These are phyloP conservation scores for Mystacornis crossleyi DNA, from an alignment of 2,113 vertebrate genomes.

Conservation along the genomic window DNA sequence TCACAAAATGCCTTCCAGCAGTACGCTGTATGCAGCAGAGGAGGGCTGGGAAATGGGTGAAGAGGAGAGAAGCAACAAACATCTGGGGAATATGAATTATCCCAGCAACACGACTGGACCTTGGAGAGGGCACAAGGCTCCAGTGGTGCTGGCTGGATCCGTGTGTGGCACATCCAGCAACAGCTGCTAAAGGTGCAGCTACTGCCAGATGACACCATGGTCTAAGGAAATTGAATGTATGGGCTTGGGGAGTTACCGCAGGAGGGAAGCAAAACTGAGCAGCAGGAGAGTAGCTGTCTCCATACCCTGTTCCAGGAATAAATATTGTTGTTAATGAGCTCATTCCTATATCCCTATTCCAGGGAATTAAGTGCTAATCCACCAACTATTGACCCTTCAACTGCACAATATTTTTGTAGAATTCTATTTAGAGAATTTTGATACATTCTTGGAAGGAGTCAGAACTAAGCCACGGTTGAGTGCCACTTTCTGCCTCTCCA, in stretches of 20 bases:
- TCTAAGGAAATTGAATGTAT: slow-evolving; percentile 2
- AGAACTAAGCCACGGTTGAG: background rate
- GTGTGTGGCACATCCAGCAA: slow-evolving; percentile 18
- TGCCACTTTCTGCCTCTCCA: background rate
- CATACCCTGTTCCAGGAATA: slow-evolving; percentile 37
- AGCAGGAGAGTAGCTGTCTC: slow-evolving; percentile 36
- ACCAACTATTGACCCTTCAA: slow-evolving; percentile 47
- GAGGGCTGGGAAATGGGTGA: background rate
- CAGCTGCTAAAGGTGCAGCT: slow-evolving; percentile 22
- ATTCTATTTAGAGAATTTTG: background rate
- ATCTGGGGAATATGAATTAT: background rate
- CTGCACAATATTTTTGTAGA: slow-evolving; percentile 40
- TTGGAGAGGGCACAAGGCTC: background rate
- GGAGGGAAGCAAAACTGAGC: slow-evolving; percentile 49
- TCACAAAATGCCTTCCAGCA: background rate
- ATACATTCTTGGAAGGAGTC: background rate
- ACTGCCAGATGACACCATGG: slow-evolving; percentile 11
- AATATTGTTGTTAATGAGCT: slow-evolving; percentile 68
- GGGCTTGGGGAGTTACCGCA: background rate
- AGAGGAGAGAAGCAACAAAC: background rate
- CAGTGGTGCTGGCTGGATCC: background rate
- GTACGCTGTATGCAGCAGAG: background rate
- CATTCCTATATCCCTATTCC: slow-evolving; percentile 33
- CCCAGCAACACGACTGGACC: background rate
- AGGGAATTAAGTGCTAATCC: slow-evolving; percentile 43